These are phyloP conservation scores for Atopsyche davidsoni DNA, from an alignment of 1,140 invertebrate species.

Conservation along the genomic window DNA sequence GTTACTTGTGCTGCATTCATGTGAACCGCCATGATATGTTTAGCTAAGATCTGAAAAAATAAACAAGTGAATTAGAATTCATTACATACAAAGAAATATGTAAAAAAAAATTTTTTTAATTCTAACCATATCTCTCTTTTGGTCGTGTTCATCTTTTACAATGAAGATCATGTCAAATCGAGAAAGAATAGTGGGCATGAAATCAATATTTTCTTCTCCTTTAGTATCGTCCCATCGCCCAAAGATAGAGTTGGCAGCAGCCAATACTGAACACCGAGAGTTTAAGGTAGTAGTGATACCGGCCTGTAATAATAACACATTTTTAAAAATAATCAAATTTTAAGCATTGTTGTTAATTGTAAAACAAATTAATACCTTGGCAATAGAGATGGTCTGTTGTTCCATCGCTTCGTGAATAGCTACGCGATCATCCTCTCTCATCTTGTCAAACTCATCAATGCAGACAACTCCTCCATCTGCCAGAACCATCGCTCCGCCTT, in stretches of 20 bases:
- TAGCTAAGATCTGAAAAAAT: slow-evolving; percentile 70
- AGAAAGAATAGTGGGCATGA: slow-evolving; percentile 99
- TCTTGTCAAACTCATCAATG: slow-evolving; percentile 99
- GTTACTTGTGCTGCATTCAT: slow-evolving; percentile 74
- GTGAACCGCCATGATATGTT: slow-evolving; percentile 96
- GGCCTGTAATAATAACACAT: slow-evolving; percentile 53
- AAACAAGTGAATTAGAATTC: not conserved
- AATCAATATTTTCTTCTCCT: slow-evolving; percentile 98
- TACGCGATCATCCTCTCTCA: slow-evolving; percentile 98
- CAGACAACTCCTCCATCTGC: slow-evolving; percentile 99
- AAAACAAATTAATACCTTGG: slow-evolving; percentile 65
- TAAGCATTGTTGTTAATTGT: not conserved
- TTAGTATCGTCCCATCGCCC: slow-evolving; percentile 98
- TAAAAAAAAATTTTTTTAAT: not conserved
- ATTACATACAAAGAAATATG: slow-evolving; percentile 10
- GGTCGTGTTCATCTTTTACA: slow-evolving; percentile 95
- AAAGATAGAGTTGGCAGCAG: slow-evolving; percentile 97
- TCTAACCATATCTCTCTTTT: slow-evolving; percentile 77
- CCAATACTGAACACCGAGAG: slow-evolving; percentile 95
- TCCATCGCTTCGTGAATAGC: slow-evolving; percentile 99
- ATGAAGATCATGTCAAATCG: slow-evolving; percentile 99
- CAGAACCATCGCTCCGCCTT: slow-evolving; percentile 99
- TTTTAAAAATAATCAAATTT: not conserved
- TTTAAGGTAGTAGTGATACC: slow-evolving; percentile 99
- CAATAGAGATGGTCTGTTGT: slow-evolving; percentile 99